Conservation (phyloP, 2,113 vertebrate species). For the Verasper variegatus region DNA sequence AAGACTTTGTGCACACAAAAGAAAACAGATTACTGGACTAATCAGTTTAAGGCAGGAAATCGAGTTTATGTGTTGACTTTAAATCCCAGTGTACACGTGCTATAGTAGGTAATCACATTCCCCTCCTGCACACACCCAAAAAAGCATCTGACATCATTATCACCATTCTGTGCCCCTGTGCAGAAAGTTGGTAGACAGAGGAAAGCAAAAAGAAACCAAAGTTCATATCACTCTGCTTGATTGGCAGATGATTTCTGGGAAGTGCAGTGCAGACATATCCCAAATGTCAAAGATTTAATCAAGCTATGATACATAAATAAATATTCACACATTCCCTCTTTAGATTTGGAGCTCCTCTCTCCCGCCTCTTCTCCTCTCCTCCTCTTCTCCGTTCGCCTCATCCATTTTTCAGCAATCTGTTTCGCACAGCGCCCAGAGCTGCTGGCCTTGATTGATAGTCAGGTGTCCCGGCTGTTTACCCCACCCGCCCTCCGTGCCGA, state of each 20-base stretch:
- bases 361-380: background rate
- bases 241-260: background rate
- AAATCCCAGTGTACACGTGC: constrained; percentile 20
- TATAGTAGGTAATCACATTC: constrained; percentile 38
- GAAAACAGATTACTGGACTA: constrained; percentile 39
- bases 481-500: constrained; percentile 33
- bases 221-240: background rate
- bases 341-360: constrained; percentile 14
- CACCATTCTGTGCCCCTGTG: background rate
- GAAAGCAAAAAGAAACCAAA: background rate
- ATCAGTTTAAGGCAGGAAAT: constrained; percentile 56
- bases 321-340: constrained; percentile 2
- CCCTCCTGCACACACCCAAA: constrained; percentile 4
- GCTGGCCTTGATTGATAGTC: constrained; percentile 77
- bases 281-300: constrained; percentile 19
- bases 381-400: constrained; percentile 34
- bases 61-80: constrained; percentile 51
- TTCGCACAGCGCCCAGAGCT: constrained; percentile 57
- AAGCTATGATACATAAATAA: constrained; percentile 31
- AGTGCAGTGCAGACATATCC: background rate
- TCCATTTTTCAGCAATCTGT: constrained; percentile 77
- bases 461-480: constrained; percentile 70
- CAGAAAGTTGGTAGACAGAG: background rate
- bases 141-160: constrained; percentile 41
- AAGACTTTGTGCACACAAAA: constrained; percentile 1